phyloP scores from a whole-genome alignment of 2,113 vertebrate genomes.

The Leptosomus discolor region DNA sequence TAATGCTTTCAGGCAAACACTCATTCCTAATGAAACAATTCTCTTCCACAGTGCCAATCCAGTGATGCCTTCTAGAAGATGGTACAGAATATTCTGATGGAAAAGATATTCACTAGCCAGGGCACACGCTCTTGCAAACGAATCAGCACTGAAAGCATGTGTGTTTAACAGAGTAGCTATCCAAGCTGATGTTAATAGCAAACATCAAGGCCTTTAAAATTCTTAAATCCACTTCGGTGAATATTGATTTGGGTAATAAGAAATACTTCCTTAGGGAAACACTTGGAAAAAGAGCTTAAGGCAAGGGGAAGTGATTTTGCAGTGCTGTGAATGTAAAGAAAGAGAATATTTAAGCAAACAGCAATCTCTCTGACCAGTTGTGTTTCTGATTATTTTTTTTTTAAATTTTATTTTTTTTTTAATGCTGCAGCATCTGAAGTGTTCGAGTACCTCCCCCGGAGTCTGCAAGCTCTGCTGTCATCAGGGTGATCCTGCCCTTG shows the following conservation, averaged over 20 bases:
- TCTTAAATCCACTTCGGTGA: constrained; percentile 30
- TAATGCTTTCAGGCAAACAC: neutral
- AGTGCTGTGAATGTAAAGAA: neutral
- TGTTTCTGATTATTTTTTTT: no score
- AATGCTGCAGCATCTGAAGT: neutral
- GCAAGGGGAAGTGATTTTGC: neutral
- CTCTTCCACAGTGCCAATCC: neutral
- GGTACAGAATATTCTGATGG: neutral
- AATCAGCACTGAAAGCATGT: neutral
- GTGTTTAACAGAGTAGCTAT: neutral
- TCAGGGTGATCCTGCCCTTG: neutral
- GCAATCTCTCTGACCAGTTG: neutral
- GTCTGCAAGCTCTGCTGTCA: neutral
- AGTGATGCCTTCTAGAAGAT: neutral
- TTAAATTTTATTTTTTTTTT: neutral
- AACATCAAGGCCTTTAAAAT: neutral
- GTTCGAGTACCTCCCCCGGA: neutral
- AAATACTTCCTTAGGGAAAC: constrained; percentile 2
- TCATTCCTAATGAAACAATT: neutral
- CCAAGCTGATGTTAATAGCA: neutral
- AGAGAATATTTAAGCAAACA: neutral
- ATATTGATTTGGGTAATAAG: constrained; percentile 34
- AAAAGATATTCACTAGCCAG: neutral
- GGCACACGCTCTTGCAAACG: neutral
- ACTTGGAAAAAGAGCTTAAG: neutral